Base-by-base conservation (phyloP, 2,113 vertebrate genomes). In the Monarcha castaneiventris region DNA sequence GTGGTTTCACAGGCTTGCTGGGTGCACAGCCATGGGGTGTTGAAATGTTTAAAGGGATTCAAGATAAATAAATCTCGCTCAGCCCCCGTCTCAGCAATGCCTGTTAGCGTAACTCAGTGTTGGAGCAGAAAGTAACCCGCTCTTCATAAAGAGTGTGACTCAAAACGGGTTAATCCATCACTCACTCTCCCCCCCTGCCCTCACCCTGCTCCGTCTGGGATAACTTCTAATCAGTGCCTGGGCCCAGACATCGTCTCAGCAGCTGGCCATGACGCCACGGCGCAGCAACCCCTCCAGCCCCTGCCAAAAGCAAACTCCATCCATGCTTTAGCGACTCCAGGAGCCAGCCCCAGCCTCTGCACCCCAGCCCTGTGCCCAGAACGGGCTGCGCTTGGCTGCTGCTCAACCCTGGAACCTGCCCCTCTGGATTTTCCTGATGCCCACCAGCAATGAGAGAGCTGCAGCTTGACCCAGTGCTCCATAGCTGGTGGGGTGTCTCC, bases 41-140 rank as follows among this genome's bases (percentile, higher is more conserved):
- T 96, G 94, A 97, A 96, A 96, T 96, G 83, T 95, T 95, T 97
- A 95, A 95, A 91, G 73, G 96, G 91, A 87, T 97, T 94, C 90
- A 96, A 94, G 93, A 94, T 96, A 96, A 94, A 95, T 94, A 97
- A 97, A 93, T 96, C 95, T 94, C 8, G 0, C 78, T 84, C 68
- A 58, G 87, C 51, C 67, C 72, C 87, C n/a, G 61, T 67, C 90
- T 91, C 74, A 90, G 92, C 92, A 44, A 59, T 67, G 92, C 75
- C 64, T 96, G 73, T 88, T 90, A 68, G 72, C 0, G 26, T 85
- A 91, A 95, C 81, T 73, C 51, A n/a, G 64, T 5, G 8, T 5
- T 3, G 4, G 89, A 96, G 84, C 78, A 90, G 91, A 89, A 87
- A 73, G 84, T 2, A 87, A 76, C 87, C 44, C 2, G 0, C 78